Evolutionary conservation across 2,888 invertebrate genomes (phyloP), one percentile per base, ranked within the genome.

Genomic region (Chalcis sispes): DNA sequence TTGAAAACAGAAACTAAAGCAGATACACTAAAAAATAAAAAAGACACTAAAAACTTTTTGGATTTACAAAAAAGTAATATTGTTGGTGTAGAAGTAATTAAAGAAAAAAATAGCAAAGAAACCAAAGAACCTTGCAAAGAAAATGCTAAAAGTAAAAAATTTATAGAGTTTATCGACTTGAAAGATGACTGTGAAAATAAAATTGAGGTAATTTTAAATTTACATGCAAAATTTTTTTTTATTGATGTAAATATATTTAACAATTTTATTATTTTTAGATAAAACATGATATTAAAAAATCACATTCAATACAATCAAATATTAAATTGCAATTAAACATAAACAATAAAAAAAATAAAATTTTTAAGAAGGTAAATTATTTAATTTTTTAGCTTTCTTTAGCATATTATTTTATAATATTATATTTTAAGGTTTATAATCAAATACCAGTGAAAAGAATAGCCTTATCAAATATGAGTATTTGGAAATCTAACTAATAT

Each of bases 321-420:
- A 42, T 32, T 25, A 46, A 25, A 59, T 7, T 20, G 2, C 23
- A 36, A 15, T 25, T 50, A 27, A n/a, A 50, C 32, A 2, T 15
- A 18, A n/a, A 40, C 7, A 15, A 3, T 65, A 36, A 59, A 13
- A 46, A 1, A 2, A n/a, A 52, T 50, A 75, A 69, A 67, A n/a
- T 27, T n/a, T 69, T 69, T 7, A 64, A 64, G 32, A 75, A 69
- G 62, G 74, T 69, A 50, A n/a, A 10, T 58, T n/a, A 59, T 18
- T 18, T 25, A 4, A 8, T 27, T 25, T 36, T 32, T 13, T 18
- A 27, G 10, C 13, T 56, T 13, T 27, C 42, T 40, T 20, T 40
- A 29, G 1, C 46, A 58, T 32, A n/a, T 20, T 32, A 13, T 15
- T 46, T 23, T 50, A n/a, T 48, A 46, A 29, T 25, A 36, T n/a